Evolutionary conservation across 1,140 invertebrate genomes (phyloP), one percentile per base, ranked within the genome.

Genomic region (Calliopsis andreniformis): DNA sequence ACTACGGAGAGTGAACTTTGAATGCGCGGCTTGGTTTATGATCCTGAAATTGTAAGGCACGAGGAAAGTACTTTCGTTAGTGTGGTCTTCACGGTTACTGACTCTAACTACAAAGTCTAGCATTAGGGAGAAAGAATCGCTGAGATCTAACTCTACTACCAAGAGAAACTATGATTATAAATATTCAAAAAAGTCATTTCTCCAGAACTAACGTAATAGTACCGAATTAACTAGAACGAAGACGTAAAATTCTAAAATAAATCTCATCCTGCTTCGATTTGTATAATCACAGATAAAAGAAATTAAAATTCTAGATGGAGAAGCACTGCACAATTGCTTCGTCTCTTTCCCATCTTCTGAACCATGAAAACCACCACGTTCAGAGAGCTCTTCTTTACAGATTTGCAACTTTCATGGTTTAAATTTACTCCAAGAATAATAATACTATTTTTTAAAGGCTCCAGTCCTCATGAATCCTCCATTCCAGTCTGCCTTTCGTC

Each of bases 11-110:
- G 35, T n/a, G 28, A 28, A 35, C 62, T 14, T 20, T 53, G 30
- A 43, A 66, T 45, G 70, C 30, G 3, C 61, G 8, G 20, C 28
- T 28, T 14, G 62, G 61, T 73, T 73, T 66, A 66, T 56, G 70
- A 73, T 73, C 70, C 70, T 73, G 70, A 73, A 73, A 73, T 66
- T 73, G 62, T 55, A 66, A 73, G 62, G 35, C 70, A 6, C n/a
- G 28, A 43, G 49, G 30, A 73, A 73, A 66, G 61, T 56, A 66
- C 70, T 73, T 73, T 73, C 70, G 70, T 73, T 73, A 53, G 61
- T 47, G n/a, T 64, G 59, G 35, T 32, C 70, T 66, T 73, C 39
- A 73, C 49, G 70, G 25, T 73, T 35, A 10, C n/a, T 55, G 49
- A 30, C n/a, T 73, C 35, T 49, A 35, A 10, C 25, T 56, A 32